Evolutionary conservation across 2,888 invertebrate genomes (phyloP), one percentile per base, ranked within the genome.

Genomic region (Agriotes lineatus): DNA sequence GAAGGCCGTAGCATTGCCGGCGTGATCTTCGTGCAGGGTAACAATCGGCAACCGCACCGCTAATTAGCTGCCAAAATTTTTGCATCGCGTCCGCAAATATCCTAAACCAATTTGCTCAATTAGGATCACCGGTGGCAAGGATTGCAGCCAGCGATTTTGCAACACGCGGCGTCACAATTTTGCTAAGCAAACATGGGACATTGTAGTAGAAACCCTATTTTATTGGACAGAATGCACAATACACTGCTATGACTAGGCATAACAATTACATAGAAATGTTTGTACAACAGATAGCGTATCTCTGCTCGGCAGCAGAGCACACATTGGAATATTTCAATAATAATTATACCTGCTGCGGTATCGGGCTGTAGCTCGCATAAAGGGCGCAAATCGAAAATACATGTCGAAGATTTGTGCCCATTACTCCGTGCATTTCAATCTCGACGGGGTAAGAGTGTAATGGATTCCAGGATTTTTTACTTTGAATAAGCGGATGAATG

Each of bases 221-320:
- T 60, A 66, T 66, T 66, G 66, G 66, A 45, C 66, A 65, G 54
- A 60, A 60, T 66, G 35, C 44, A 66, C 54, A 56, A 60, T 60
- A 60, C 52, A 33, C 22, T 18, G 48, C 44, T 64, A 64, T 59
- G 30, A 66, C 44, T 54, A 52, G 59, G 39, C 52, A 66, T 44
- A 52, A 66, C 60, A 60, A 66, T 60, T 60, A 56, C 54, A 66
- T 52, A 60, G 66, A 59, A 65, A 60, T 66, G 60, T 66, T 60
- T 66, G 59, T 19, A 44, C 44, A 52, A 50, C 39, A 50, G 65
- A 65, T 65, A 65, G 45, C 48, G 37, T 65, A 65, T 65, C 65
- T 58, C 50, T 5, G 19, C 65, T 18, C 22, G 33, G 58, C 50
- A 54, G 45, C 25, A 30, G 25, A 7, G n/a, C 14, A 37, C 33